These are phyloP conservation scores for Uria lomvia DNA, from an alignment of 2,113 vertebrate genomes.

Conservation along the genomic window DNA sequence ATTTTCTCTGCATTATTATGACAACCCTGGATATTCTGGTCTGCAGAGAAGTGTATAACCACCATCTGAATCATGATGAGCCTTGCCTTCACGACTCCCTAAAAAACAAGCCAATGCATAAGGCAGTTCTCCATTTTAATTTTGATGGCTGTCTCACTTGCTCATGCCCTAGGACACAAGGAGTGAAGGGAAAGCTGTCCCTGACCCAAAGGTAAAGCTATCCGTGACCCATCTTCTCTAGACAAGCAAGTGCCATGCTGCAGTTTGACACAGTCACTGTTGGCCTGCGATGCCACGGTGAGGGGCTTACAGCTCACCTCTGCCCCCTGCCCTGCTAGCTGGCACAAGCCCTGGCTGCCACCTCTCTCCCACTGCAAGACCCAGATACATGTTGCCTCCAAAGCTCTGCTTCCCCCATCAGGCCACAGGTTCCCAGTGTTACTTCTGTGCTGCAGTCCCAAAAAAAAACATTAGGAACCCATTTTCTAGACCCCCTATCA, in stretches of 20 bases:
- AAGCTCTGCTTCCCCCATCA: neutral
- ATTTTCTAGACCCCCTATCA: neutral
- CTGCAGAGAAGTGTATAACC: neutral
- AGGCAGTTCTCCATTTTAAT: neutral
- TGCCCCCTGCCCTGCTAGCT: neutral
- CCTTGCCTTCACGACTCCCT: neutral
- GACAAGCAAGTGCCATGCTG: neutral
- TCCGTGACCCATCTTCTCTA: neutral
- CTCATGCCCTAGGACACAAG: neutral
- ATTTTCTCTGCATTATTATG: neutral
- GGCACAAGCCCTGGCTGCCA: neutral
- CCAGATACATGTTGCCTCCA: neutral
- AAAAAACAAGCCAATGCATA: neutral
- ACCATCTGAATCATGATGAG: neutral
- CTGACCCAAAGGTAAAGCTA: neutral
- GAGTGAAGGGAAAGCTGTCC: neutral
- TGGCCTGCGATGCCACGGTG: neutral
- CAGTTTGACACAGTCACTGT: neutral
- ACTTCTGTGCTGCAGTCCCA: neutral
- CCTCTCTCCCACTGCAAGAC: neutral
- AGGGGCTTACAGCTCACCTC: neutral
- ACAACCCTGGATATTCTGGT: neutral
- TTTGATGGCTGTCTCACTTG: neutral
- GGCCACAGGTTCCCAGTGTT: neutral
- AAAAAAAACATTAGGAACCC: neutral